These are phyloP conservation scores for Ibidorhyncha struthersii DNA, from an alignment of 2,113 vertebrate species.

Conservation along the genomic window DNA sequence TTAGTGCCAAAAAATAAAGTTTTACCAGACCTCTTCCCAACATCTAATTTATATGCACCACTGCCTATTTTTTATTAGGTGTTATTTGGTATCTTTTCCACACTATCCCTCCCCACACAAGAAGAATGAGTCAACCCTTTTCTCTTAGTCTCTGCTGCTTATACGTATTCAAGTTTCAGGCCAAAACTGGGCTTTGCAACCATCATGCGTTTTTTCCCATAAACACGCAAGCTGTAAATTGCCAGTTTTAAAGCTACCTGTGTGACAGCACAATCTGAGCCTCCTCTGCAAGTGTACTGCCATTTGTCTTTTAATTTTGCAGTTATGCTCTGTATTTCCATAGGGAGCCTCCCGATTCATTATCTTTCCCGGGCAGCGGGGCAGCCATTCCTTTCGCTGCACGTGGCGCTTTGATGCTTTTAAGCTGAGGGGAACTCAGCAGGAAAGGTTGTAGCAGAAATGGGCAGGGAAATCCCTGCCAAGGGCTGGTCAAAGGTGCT, in stretches of 20 bases:
- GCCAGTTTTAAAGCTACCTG: neutral
- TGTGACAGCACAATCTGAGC: neutral
- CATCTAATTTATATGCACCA: slow-evolving; percentile 30
- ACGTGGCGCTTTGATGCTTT: fast-evolving
- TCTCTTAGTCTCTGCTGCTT: neutral
- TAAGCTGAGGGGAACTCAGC: neutral
- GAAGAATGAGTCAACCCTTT: slow-evolving; percentile 40
- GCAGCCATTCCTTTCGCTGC: neutral
- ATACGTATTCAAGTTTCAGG: neutral
- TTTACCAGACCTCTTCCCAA: slow-evolving; percentile 22
- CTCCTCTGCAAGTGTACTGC: neutral
- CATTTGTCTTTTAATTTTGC: neutral
- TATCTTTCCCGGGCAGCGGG: neutral
- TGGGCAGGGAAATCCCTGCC: neutral
- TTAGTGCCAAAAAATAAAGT: slow-evolving; percentile 28
- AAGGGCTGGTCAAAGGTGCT: neutral
- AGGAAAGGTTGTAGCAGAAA: neutral
- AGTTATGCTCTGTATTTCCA: neutral
- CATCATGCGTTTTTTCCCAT: neutral
- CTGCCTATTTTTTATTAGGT: slow-evolving; percentile 57
- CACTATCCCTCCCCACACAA: slow-evolving; percentile 16
- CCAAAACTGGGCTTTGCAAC: neutral
- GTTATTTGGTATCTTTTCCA: slow-evolving; percentile 60
- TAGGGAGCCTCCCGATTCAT: neutral
- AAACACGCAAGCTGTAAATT: neutral